A percentile compares a stretch with the other conserved stretches of the same genome.
Evolutionary conservation across 1,140 invertebrate genomes (phyloP).

Genomic region (Dinoponera quadriceps): DNA sequence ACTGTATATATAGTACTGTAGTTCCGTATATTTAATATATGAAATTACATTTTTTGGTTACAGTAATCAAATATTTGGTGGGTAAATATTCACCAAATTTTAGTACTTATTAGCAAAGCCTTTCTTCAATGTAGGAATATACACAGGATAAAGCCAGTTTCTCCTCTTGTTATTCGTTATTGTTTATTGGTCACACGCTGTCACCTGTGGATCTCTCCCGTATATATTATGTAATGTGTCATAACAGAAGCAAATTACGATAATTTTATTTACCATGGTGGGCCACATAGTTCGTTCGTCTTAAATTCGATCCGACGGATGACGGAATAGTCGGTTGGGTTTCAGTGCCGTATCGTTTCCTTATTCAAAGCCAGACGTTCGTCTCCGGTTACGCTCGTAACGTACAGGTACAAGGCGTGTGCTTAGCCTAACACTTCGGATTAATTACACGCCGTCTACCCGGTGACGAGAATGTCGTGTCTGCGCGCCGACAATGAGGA

Average conservation of each 20-base stretch:
- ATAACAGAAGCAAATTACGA: not conserved
- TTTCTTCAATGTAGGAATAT: no score
- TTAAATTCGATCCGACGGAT: slow-evolving; percentile 21
- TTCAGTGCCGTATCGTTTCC: slow-evolving; percentile 55
- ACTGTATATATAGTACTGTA: no score
- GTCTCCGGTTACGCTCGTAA: slow-evolving; percentile 43
- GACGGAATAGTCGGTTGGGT: slow-evolving; percentile 33
- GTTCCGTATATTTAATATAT: no score
- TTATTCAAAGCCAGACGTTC: slow-evolving; percentile 36
- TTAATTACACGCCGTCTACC: slow-evolving; percentile 60
- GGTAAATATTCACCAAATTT: no score
- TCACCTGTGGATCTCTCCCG: no score
- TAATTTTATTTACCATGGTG: not conserved
- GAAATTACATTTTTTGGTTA: no score
- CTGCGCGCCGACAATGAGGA: not conserved
- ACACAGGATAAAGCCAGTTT: not conserved
- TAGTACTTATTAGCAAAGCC: no score
- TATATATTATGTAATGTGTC: not conserved
- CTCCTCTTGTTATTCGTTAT: not conserved
- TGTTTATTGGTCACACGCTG: not conserved
- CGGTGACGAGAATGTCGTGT: slow-evolving; percentile 51
- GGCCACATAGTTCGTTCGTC: not conserved
- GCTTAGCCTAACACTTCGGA: slow-evolving; percentile 21
- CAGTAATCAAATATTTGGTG: no score
- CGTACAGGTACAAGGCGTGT: slow-evolving; percentile 19